Conservation (phyloP, 2,888 invertebrate species). For the Oscheius sp. region DNA sequence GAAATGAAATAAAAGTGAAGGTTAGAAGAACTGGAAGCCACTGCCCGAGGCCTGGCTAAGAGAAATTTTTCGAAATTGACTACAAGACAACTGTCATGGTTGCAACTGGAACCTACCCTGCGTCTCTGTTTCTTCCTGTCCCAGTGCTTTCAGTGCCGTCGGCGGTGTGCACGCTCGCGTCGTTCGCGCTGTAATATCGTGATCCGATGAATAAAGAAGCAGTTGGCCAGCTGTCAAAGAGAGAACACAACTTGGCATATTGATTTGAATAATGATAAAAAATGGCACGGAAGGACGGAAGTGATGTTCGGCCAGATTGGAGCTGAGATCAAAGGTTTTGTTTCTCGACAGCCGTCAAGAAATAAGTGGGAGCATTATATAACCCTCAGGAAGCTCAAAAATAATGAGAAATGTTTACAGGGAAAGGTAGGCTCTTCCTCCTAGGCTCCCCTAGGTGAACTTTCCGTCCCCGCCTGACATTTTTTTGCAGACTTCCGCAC, state of each 20-base stretch:
- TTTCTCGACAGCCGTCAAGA: no score
- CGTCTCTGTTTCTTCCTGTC: conserved; percentile 29
- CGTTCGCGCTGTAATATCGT: conserved; percentile 42
- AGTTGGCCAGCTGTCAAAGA: conserved; percentile 40
- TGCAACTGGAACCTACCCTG: conserved; percentile 34
- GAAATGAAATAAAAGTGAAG: background rate
- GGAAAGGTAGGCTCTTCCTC: no score
- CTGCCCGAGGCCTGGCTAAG: background rate
- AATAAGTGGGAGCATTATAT: no score
- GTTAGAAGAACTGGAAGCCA: background rate
- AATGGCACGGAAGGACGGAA: background rate
- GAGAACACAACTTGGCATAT: conserved; percentile 29
- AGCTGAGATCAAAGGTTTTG: no score
- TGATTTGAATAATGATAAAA: conserved; percentile 30
- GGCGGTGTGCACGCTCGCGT: conserved; percentile 35
- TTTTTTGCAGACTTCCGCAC: no score
- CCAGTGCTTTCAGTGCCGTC: conserved; percentile 10
- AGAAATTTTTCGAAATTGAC: conserved; percentile 21
- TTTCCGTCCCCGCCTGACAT: no score
- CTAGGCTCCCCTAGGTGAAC: no score
- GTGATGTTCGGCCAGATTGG: background rate
- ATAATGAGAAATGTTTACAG: no score
- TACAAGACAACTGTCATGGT: conserved; percentile 29
- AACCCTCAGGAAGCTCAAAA: no score
- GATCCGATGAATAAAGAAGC: conserved; percentile 41